Percentiles rank a stretch among this genome's conserved stretches.
Conservation (phyloP, 2,888 invertebrate genomes). For the Cheiracanthium punctorium region DNA sequence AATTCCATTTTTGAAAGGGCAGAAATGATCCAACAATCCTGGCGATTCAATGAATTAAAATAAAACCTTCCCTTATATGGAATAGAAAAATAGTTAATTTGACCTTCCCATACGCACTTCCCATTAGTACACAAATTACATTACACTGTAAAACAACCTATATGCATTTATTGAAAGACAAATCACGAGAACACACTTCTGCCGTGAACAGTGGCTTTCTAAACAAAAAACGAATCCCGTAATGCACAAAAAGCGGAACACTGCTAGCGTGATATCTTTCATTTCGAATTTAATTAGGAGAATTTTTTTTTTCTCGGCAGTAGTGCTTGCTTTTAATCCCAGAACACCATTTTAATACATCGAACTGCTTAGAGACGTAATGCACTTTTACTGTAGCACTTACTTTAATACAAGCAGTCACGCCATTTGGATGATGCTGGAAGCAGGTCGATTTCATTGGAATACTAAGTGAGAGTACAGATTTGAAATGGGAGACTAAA, state of each 20-base stretch:
- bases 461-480: not conserved
- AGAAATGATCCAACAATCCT: no score
- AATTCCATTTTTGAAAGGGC: no score
- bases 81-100: no score
- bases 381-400: slow-evolving; percentile 48
- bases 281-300: slow-evolving; percentile 61
- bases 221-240: slow-evolving; percentile 40
- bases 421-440: slow-evolving; percentile 17
- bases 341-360: slow-evolving; percentile 42
- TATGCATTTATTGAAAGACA: not conserved
- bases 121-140: no score
- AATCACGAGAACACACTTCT: not conserved
- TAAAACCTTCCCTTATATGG: no score
- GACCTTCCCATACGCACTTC: no score
- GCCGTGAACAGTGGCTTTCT: not conserved
- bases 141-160: not conserved
- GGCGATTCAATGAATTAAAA: no score
- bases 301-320: slow-evolving; percentile 28
- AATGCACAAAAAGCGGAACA: slow-evolving; percentile 21
- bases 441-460: not conserved
- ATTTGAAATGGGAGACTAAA: slow-evolving; percentile 16
- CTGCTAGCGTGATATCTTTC: slow-evolving; percentile 46
- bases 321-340: slow-evolving; percentile 24
- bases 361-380: slow-evolving; percentile 39
- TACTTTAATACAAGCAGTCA: slow-evolving; percentile 51